Base-by-base conservation (phyloP, 1,140 invertebrate species). In the Hirudo medicinalis region DNA sequence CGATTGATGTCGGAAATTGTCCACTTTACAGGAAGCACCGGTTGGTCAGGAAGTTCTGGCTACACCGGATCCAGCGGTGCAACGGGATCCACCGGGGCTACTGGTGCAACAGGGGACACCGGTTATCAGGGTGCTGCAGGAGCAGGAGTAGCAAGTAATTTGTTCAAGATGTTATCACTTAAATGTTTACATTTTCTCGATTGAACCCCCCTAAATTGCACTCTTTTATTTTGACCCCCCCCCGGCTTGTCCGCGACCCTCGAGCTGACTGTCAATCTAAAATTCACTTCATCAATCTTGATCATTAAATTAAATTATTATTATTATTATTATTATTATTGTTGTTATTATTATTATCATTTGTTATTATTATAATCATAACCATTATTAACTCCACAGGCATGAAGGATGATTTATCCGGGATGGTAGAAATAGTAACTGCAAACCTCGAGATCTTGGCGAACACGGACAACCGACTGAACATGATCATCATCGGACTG, bases 401-500 rank as follows among this genome's bases (percentile, higher is more conserved):
- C 20, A 22, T 63, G 57, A 22, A 63, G 29, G 57, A 63, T 2
- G 57, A 63, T 32, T 32, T 63, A 22, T 8, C 57, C 5, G 57
- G 57, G 1, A 25, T 32, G 29, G 29, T 22, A 6, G 22, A 63
- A 2, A 22, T 25, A 32, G 19, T 63, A 13, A 15, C 22, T 6
- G 29, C 11, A 32, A 63, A 63, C 57, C 29, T 63, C 22, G 2
- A 63, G 19, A 63, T 6, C 15, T 15, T 63, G 57, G 29, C 22
- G 3, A 32, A 11, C 20, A n/a, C 57, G 2, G 57, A 63, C 57
- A 63, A 63, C 29, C 57, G 57, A 6, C 57, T 63, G 57, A 63
- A 63, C 57, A 63, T 63, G 57, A n/a, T 63, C 57, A 63, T 63
- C 57, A 63, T 63, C 1, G 57, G 57, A 11, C 57, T 63, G 22